These are phyloP conservation scores for Pomatorhinus ruficollis DNA, from an alignment of 2,113 vertebrate species.

Conservation along the genomic window DNA sequence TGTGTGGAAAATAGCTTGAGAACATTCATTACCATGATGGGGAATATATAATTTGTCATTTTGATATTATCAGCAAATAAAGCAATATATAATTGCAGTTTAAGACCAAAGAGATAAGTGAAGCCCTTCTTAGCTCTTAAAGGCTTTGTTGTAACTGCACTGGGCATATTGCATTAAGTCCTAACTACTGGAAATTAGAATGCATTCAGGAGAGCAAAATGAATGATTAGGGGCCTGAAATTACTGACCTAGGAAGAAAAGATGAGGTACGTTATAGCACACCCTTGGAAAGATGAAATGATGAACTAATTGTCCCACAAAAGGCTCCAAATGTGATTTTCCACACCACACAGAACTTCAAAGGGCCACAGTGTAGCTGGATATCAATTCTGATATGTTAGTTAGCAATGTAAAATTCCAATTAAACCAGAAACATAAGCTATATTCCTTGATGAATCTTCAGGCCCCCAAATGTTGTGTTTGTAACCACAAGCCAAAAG, in stretches of 20 bases:
- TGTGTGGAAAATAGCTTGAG: background rate
- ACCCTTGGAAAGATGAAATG: constrained; percentile 7
- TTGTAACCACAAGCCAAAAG: background rate
- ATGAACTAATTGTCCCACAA: background rate
- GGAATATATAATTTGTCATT: background rate
- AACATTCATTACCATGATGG: background rate
- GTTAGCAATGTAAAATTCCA: background rate
- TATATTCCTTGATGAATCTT: background rate
- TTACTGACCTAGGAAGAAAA: constrained; percentile 22
- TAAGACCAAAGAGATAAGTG: background rate
- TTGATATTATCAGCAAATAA: constrained; percentile 21
- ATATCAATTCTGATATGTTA: background rate
- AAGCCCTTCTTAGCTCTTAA: background rate
- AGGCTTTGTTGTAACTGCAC: background rate
- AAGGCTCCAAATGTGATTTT: background rate
- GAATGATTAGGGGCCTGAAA: background rate
- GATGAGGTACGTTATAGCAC: background rate
- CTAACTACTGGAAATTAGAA: constrained; percentile 24
- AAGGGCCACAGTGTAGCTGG: background rate
- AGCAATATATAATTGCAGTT: background rate
- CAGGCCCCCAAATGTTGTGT: background rate
- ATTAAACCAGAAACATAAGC: background rate
- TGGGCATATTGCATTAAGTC: background rate
- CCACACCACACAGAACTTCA: background rate
- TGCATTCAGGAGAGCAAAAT: constrained; percentile 25